phyloP scores from a whole-genome alignment of 2,113 vertebrate species.

The Nansenia antarctica region DNA sequence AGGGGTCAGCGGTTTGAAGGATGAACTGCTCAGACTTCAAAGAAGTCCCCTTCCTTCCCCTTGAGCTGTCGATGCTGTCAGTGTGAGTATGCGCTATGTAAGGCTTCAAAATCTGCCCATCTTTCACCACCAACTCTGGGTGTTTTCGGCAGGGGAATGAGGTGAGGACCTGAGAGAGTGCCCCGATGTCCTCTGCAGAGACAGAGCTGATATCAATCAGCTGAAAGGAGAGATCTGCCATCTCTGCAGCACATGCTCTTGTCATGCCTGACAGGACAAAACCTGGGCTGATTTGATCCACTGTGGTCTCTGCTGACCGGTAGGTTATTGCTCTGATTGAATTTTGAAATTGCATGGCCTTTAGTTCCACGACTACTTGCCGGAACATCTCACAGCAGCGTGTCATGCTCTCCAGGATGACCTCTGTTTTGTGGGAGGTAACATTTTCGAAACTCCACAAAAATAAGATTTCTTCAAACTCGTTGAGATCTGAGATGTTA shows the following conservation, averaged over 20 bases:
- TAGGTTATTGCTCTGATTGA: constrained; percentile 79
- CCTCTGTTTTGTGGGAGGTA: constrained; percentile 49
- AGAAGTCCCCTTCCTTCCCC: constrained; percentile 4
- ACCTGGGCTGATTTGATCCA: constrained; percentile 77
- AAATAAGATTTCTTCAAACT: constrained; percentile 81
- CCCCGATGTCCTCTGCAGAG: constrained; percentile 69
- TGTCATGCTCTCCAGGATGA: constrained; percentile 64
- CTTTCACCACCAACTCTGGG: constrained; percentile 78
- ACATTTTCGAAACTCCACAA: constrained; percentile 81
- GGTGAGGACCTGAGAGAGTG: constrained; percentile 70
- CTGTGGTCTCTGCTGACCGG: constrained; percentile 70
- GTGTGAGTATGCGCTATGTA: constrained; percentile 69
- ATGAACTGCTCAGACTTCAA: constrained; percentile 52
- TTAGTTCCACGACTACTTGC: constrained; percentile 75
- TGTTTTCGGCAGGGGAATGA: constrained; percentile 67
- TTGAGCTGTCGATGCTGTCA: constrained; percentile 30
- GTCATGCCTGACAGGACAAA: constrained; percentile 73
- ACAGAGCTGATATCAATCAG: constrained; percentile 68
- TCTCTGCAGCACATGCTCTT: constrained; percentile 64
- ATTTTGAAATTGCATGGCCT: constrained; percentile 51
- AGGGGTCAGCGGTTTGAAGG: constrained; percentile 76
- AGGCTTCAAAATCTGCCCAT: constrained; percentile 64
- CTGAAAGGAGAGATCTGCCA: constrained; percentile 67
- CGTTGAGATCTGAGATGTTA: constrained; percentile 54
- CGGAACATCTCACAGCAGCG: constrained; percentile 80